phyloP scores from a whole-genome alignment of 1,140 invertebrate genomes.

The Ceratoteleas bidentatus region DNA sequence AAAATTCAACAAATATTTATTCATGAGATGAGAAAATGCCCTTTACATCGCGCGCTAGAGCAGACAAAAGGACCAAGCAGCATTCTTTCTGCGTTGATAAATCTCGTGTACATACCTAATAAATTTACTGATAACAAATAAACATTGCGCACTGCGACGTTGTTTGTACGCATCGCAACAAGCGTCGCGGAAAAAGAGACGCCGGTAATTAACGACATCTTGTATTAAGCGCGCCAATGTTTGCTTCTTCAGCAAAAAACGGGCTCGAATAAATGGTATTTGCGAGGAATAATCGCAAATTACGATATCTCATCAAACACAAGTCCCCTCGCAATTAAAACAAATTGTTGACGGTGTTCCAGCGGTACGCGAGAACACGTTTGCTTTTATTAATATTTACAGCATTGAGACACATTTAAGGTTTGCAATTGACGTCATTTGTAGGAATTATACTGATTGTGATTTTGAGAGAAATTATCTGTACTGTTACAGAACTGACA shows the following conservation, averaged over 20 bases:
- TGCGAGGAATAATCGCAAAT: conserved; percentile 17
- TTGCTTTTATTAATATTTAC: background rate
- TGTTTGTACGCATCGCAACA: conserved; percentile 5
- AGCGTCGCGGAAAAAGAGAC: conserved; percentile 15
- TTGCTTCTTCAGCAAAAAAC: conserved; percentile 22
- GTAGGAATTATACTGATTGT: too few species aligned
- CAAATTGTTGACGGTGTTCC: too few species aligned
- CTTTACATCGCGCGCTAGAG: conserved; percentile 21
- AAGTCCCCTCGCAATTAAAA: background rate
- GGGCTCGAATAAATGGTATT: conserved; percentile 15
- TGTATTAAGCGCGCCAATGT: conserved; percentile 31
- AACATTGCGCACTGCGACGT: conserved; percentile 14
- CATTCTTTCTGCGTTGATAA: conserved; percentile 37
- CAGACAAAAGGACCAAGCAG: conserved; percentile 26
- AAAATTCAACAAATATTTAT: conserved; percentile 49
- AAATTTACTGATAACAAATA: conserved; percentile 50
- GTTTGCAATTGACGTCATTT: too few species aligned
- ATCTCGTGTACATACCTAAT: conserved; percentile 29
- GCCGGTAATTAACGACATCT: conserved; percentile 18
- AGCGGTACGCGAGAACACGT: background rate
- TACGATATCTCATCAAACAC: background rate
- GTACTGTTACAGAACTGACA: too few species aligned
- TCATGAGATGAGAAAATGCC: conserved; percentile 37
- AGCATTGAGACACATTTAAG: too few species aligned
- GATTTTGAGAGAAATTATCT: too few species aligned